Conservation (phyloP, 2,797 vertebrate species). For the Helostoma temminkii region DNA sequence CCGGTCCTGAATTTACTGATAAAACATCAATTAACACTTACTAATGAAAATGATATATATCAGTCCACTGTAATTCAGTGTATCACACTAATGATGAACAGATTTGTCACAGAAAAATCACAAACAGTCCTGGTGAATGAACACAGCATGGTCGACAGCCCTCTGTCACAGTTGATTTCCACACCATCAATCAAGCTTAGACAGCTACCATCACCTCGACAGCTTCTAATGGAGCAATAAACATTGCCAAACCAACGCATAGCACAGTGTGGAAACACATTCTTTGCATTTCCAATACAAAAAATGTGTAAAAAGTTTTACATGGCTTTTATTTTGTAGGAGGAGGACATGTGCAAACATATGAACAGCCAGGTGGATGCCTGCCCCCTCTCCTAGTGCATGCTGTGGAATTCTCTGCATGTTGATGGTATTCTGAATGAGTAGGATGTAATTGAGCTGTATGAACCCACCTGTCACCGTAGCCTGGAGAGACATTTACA, state of each 20-base stretch:
- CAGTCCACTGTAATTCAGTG: not conserved
- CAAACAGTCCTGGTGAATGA: slow-evolving; percentile 20
- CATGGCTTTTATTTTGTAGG: not conserved
- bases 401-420: not conserved
- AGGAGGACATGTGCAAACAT: not conserved
- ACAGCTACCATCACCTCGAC: slow-evolving; percentile 6
- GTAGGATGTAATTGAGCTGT: slow-evolving; percentile 19
- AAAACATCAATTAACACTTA: no score
- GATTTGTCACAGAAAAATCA: slow-evolving; percentile 20
- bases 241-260: slow-evolving; percentile 11
- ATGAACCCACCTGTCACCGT: not conserved
- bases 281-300: slow-evolving; percentile 14
- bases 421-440: not conserved
- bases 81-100: slow-evolving; percentile 8
- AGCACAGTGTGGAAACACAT: slow-evolving; percentile 5
- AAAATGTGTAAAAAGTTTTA: not conserved
- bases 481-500: slow-evolving; percentile 17
- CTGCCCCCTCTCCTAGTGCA: not conserved
- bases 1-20: not conserved
- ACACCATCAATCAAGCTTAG: slow-evolving; percentile 29
- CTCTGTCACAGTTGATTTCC: slow-evolving; percentile 38
- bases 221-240: slow-evolving; percentile 18
- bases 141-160: not conserved
- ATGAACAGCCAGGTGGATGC: not conserved
- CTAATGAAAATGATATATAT: no score